phyloP scores from a whole-genome alignment of 2,888 invertebrate genomes.

The Stenodera caucasica region DNA sequence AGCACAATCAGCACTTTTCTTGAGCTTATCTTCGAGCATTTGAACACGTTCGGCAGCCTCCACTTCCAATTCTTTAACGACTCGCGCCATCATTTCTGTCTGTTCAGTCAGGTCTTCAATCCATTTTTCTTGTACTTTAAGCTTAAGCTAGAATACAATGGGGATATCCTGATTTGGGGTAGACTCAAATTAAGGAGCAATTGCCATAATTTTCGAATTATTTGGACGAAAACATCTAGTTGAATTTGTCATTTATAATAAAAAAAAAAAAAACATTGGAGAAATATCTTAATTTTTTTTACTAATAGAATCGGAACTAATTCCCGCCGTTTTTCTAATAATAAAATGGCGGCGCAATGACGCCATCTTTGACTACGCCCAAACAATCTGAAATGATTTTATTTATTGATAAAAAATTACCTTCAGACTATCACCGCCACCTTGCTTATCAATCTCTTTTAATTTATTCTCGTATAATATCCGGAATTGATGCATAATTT shows the following conservation, averaged over 20 bases:
- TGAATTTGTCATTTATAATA: too few species aligned
- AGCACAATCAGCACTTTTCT: conserved; percentile 54
- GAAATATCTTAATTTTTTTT: too few species aligned
- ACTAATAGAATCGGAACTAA: too few species aligned
- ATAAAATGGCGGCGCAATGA: neutral
- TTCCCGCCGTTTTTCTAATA: neutral
- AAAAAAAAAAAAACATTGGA: too few species aligned
- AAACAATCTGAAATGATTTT: neutral
- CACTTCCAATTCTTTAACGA: conserved; percentile 68
- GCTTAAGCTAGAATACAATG: conserved; percentile 61
- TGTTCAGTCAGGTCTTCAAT: conserved; percentile 69
- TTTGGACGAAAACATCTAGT: too few species aligned
- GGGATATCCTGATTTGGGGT: neutral
- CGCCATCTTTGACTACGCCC: conserved; percentile 5
- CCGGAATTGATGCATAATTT: conserved; percentile 64
- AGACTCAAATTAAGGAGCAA: too few species aligned
- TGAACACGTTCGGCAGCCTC: conserved; percentile 65
- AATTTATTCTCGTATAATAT: conserved; percentile 65
- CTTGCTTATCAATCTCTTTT: conserved; percentile 59
- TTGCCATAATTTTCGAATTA: too few species aligned
- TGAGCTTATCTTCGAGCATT: conserved; percentile 59
- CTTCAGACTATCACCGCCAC: conserved; percentile 53
- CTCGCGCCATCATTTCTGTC: conserved; percentile 67
- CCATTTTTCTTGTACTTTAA: conserved; percentile 66
- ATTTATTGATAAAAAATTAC: conserved; percentile 25